Conservation (phyloP, 30 jellyfish, hydroid and myxozoan species). For the Hydra vulgaris region DNA sequence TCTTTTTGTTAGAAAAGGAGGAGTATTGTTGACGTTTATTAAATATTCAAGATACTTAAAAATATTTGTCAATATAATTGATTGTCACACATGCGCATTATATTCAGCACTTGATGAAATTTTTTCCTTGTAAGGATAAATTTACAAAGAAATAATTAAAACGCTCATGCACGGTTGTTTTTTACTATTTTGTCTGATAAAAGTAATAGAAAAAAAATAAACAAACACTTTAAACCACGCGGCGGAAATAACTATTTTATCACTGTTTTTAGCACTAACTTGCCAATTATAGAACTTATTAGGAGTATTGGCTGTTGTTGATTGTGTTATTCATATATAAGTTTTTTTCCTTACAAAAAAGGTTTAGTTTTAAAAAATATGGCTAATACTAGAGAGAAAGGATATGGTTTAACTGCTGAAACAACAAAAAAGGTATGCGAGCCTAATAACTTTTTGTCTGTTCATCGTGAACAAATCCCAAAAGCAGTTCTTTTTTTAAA, state of each 20-base stretch:
- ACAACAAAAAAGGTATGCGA: slow-evolving; percentile 54
- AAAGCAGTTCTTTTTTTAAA: too few species aligned
- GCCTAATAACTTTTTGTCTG: not conserved
- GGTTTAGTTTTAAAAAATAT: too few species aligned
- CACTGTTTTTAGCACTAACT: not conserved
- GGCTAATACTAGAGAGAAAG: slow-evolving; percentile 55
- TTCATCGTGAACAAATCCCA: too few species aligned
- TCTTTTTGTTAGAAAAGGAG: too few species aligned
- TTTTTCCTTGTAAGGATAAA: not conserved
- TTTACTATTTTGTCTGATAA: not conserved
- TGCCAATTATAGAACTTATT: not conserved
- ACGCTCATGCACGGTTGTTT: not conserved
- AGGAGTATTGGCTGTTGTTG: not conserved
- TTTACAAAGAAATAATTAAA: not conserved
- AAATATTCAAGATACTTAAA: too few species aligned
- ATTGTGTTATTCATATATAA: not conserved
- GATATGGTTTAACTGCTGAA: slow-evolving; percentile 94
- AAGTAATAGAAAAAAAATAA: too few species aligned
- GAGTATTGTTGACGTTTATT: too few species aligned
- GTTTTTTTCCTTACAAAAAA: not conserved
- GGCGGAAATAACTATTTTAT: not conserved
- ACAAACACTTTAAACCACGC: not conserved
- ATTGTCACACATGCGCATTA: not conserved
- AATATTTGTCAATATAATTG: too few species aligned
- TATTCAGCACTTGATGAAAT: not conserved